These are phyloP conservation scores for Leptinotarsa lineolata DNA, from an alignment of 1,140 invertebrate species.

Conservation along the genomic window DNA sequence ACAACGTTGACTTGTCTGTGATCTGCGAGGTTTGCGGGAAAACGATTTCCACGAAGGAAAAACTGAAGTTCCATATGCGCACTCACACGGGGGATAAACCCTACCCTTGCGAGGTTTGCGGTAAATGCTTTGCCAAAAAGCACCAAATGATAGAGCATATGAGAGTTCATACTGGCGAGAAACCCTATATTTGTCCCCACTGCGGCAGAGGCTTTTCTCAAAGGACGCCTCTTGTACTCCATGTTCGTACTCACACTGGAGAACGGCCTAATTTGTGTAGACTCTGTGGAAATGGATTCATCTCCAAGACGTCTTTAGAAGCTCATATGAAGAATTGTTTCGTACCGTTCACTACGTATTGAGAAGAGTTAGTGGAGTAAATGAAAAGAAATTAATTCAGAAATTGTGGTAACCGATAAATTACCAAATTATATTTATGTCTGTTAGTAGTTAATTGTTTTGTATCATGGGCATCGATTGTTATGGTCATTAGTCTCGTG, in stretches of 20 bases:
- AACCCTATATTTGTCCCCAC: slow-evolving; percentile 59
- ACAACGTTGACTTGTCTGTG: slow-evolving; percentile 50
- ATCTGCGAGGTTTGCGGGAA: slow-evolving; percentile 56
- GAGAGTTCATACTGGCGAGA: slow-evolving; percentile 58
- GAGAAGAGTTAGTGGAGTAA: not conserved
- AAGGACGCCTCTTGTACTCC: slow-evolving; percentile 66
- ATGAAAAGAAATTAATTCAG: no score
- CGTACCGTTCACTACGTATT: slow-evolving; percentile 21
- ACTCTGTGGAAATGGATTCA: slow-evolving; percentile 58
- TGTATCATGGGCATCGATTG: no score
- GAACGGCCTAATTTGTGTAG: slow-evolving; percentile 57
- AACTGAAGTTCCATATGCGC: slow-evolving; percentile 56
- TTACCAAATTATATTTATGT: no score
- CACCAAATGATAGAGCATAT: slow-evolving; percentile 56
- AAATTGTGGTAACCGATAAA: no score
- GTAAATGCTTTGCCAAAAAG: slow-evolving; percentile 57
- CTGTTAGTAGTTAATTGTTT: no score
- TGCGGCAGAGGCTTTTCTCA: slow-evolving; percentile 71
- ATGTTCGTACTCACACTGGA: slow-evolving; percentile 55
- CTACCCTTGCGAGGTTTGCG: slow-evolving; percentile 59
- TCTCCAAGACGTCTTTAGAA: slow-evolving; percentile 64
- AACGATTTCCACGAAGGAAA: slow-evolving; percentile 49
- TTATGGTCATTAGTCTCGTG: no score
- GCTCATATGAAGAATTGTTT: slow-evolving; percentile 61
- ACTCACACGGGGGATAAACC: slow-evolving; percentile 63